These are phyloP conservation scores for Cyanoramphus novaezelandiae DNA, from an alignment of 2,113 vertebrate species.

Conservation along the genomic window DNA sequence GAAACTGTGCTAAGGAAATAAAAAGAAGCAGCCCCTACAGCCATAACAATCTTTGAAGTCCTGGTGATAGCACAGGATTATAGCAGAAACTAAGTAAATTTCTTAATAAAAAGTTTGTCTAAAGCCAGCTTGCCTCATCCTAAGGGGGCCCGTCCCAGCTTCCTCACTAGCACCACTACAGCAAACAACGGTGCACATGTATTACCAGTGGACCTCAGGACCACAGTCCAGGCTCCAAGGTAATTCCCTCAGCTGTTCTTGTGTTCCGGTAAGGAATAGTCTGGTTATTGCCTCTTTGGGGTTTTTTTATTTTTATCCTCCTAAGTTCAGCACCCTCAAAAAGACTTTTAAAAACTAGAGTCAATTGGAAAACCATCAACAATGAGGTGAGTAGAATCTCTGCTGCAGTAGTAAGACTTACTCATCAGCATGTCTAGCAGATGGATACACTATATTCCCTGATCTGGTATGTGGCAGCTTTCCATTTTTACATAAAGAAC, in stretches of 20 bases:
- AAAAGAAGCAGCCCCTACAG: not conserved
- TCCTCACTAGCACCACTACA: not conserved
- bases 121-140: not conserved
- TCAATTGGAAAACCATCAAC: not conserved
- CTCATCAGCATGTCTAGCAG: not conserved
- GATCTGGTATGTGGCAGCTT: not conserved
- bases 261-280: not conserved
- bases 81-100: not conserved
- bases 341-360: not conserved
- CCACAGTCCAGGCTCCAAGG: not conserved
- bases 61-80: not conserved
- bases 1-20: not conserved
- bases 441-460: fast-evolving
- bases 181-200: fast-evolving
- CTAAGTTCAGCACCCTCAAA: not conserved
- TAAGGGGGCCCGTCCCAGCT: not conserved
- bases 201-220: not conserved
- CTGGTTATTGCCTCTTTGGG: not conserved
- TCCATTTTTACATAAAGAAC: not conserved
- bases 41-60: not conserved
- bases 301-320: fast-evolving
- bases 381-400: fast-evolving
- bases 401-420: too few relatives aligned
- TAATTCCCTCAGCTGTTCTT: not conserved
- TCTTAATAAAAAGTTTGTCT: not conserved